Conservation (phyloP, 2,888 invertebrate genomes). For the Cryptus viduatorius region DNA sequence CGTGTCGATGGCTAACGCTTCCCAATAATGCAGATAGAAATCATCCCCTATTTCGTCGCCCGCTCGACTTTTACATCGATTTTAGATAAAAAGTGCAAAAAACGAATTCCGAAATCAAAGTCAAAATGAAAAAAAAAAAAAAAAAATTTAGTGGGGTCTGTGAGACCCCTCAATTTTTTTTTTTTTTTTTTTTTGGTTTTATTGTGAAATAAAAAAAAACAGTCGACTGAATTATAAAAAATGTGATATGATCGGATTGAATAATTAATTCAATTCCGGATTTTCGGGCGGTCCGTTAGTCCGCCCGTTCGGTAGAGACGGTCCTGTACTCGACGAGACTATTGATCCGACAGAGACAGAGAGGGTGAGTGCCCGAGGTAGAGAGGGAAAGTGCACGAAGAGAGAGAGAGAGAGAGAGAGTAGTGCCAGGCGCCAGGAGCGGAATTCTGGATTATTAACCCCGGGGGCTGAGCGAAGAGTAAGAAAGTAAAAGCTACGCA, state of each 20-base stretch:
- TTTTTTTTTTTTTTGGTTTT: not conserved
- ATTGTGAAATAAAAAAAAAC: not conserved
- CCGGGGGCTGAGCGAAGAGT: slow-evolving; percentile 68
- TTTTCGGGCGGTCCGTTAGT: slow-evolving; percentile 52
- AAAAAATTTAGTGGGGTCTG: too few relatives aligned
- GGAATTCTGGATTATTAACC: slow-evolving; percentile 78
- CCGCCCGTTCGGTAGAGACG: slow-evolving; percentile 72
- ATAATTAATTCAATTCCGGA: slow-evolving; percentile 35
- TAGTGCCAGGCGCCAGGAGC: slow-evolving; percentile 69
- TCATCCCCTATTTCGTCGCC: slow-evolving; percentile 1
- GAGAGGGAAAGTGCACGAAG: slow-evolving; percentile 56
- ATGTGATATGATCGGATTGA: not conserved
- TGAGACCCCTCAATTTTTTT: too few relatives aligned
- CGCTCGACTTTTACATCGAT: too few relatives aligned
- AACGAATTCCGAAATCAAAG: too few relatives aligned
- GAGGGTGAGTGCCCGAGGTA: slow-evolving; percentile 62
- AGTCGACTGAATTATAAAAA: not conserved
- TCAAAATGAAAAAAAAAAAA: too few relatives aligned
- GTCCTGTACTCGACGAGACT: slow-evolving; percentile 80
- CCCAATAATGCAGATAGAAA: not conserved
- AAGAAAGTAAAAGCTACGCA: slow-evolving; percentile 41
- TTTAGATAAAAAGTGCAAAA: too few relatives aligned
- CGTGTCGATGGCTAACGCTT: slow-evolving; percentile 41
- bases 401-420: slow-evolving; percentile 54
- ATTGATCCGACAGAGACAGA: slow-evolving; percentile 79